Evolutionary conservation across 2,797 vertebrate species (phyloP), one percentile per base, ranked within the genome.

Genomic region (Galagoides demidoff): DNA sequence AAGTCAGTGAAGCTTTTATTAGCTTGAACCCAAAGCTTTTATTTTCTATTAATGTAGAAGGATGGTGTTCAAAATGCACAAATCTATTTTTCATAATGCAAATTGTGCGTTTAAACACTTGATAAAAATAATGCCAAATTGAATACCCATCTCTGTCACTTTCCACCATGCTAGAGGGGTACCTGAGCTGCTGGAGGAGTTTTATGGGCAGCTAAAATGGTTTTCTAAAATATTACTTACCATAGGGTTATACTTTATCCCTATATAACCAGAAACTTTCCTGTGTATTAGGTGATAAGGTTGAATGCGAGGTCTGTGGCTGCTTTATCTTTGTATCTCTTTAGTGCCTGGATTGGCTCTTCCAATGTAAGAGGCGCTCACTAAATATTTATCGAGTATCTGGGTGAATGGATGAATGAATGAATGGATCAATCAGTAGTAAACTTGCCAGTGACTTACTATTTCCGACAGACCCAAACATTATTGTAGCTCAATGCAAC

Each of bases 1-100:
- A 92, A 86, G 22, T 71, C 85, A 45, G 61, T n/a, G 39, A 90
- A 17, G n/a, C 68, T 96, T 90, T 66, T 68, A 43, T 82, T 90
- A 71, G 63, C 52, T 55, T 63, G 81, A 85, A n/a, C 45, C 27
- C 78, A 85, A 82, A 86, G 6, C 29, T 73, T 94, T 92, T 57
- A 52, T 76, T 91, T 95, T 39, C 52, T 61, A 13, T 76, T 83
- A 66, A 79, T 23, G 43, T 20, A 92, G 34, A 93, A 20, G 23
- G 8, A 37, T 37, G 27, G 1, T 93, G 3, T 79, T 86, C 79
- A 84, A 55, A 39, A 71, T 57, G 55, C 10, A 45, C 23, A 90
- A 55, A 9, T 57, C 45, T 57, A 6, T 27, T 76, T 57, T 76
- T 95, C 79, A 52, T 61, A 19, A n/a, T 74, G 49, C 66, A 82